These are phyloP conservation scores for Ascaphus truei DNA, from an alignment of 2,113 vertebrate species.

Conservation along the genomic window DNA sequence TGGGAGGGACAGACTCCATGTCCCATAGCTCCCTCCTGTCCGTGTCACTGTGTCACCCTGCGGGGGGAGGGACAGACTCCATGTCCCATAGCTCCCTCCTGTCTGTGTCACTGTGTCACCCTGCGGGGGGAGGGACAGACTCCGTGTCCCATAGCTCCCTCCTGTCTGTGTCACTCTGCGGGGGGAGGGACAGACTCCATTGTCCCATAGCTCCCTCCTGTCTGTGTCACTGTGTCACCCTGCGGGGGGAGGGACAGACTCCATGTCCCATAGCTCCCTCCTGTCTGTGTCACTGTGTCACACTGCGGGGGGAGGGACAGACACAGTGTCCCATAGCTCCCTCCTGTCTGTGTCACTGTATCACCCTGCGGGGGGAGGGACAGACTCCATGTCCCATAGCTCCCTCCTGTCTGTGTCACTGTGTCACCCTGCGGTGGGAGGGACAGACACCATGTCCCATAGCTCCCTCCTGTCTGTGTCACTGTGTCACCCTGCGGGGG, in stretches of 20 bases:
- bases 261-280: constrained; percentile 75
- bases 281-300: background rate
- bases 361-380: background rate
- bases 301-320: background rate
- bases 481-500: background rate
- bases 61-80: background rate
- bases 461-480: constrained; percentile 47
- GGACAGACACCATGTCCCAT: constrained; percentile 64
- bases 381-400: constrained; percentile 65
- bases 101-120: too few relatives aligned
- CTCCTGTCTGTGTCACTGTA: constrained; percentile 20
- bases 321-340: constrained; percentile 74
- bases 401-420: constrained; percentile 46
- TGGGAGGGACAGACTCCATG: background rate
- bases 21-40: background rate
- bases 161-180: background rate
- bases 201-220: background rate
- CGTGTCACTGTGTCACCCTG: constrained; percentile 9
- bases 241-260: background rate
- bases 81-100: background rate
- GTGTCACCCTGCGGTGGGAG: background rate
- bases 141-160: background rate
- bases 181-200: background rate
- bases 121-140: background rate
- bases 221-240: background rate